Evolutionary conservation across 2,888 invertebrate species (phyloP).

Genomic region (Amblyjoppa fuscipennis): DNA sequence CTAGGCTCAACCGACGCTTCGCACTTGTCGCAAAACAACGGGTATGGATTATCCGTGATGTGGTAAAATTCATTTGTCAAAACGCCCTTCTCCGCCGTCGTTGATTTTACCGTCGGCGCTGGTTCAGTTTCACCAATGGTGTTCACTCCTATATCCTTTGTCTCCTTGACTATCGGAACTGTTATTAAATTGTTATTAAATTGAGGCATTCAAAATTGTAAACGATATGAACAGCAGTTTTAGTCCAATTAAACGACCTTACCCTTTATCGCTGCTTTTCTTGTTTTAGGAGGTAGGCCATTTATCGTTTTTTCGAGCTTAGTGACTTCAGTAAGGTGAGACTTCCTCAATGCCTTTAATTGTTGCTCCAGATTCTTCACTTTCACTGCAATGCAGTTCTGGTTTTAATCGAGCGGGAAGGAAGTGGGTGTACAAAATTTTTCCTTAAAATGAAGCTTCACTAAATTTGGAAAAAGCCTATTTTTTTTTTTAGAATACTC

Average conservation of each 20-base stretch:
- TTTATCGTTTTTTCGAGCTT: slow-evolving; percentile 47
- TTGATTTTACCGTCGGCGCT: slow-evolving; percentile 33
- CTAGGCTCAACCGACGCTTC: slow-evolving; percentile 69
- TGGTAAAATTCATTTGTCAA: slow-evolving; percentile 74
- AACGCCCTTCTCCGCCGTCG: slow-evolving; percentile 60
- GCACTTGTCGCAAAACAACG: slow-evolving; percentile 78
- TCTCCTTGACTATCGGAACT: slow-evolving; percentile 29
- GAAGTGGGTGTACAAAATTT: not conserved
- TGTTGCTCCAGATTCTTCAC: slow-evolving; percentile 73
- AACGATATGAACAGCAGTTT: not conserved
- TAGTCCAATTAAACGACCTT: not conserved
- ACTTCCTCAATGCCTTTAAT: slow-evolving; percentile 67
- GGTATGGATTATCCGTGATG: slow-evolving; percentile 70
- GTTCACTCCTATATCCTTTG: slow-evolving; percentile 60
- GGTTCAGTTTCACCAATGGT: slow-evolving; percentile 26
- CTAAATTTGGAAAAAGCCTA: too few species aligned
- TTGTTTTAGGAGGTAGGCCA: slow-evolving; percentile 47
- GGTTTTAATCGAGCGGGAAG: not conserved
- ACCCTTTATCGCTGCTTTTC: slow-evolving; percentile 44
- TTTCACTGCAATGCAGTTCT: slow-evolving; percentile 67
- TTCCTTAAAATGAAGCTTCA: too few species aligned
- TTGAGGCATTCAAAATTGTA: not conserved
- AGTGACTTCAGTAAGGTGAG: slow-evolving; percentile 45
- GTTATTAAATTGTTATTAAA: not conserved
- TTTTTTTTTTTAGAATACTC: not conserved